Conservation (phyloP, 2,888 invertebrate species). For the Phengaris arion region DNA sequence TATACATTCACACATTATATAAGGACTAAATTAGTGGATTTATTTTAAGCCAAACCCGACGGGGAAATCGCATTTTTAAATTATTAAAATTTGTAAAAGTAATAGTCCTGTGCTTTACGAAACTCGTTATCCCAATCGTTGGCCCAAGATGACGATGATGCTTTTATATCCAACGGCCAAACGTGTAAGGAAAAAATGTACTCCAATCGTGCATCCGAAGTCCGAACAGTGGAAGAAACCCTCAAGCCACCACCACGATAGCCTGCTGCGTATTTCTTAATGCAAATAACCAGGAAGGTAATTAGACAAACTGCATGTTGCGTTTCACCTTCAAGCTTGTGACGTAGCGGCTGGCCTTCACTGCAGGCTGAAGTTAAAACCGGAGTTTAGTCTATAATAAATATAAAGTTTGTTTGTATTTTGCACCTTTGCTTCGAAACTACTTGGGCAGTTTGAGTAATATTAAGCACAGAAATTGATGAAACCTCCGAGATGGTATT, state of each 20-base stretch:
- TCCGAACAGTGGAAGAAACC: background rate
- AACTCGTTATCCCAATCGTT: too few relatives aligned
- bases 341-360: constrained; percentile 43
- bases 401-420: background rate
- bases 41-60: background rate
- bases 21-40: background rate
- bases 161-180: too few relatives aligned
- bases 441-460: background rate
- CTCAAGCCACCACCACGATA: background rate
- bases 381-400: constrained; percentile 32
- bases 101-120: background rate
- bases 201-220: background rate
- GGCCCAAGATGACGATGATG: too few relatives aligned
- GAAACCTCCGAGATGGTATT: background rate
- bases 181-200: too few relatives aligned
- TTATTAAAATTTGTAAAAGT: background rate
- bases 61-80: background rate
- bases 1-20: constrained; percentile 3
- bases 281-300: constrained; percentile 30
- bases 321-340: constrained; percentile 35
- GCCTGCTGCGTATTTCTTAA: background rate
- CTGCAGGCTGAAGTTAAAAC: constrained; percentile 42
- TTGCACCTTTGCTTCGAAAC: constrained; percentile 11
- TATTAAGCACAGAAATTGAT: constrained; percentile 1
- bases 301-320: constrained; percentile 28